These are phyloP conservation scores for Anoura caudifer DNA, from an alignment of 2,113 vertebrate species.

Conservation along the genomic window DNA sequence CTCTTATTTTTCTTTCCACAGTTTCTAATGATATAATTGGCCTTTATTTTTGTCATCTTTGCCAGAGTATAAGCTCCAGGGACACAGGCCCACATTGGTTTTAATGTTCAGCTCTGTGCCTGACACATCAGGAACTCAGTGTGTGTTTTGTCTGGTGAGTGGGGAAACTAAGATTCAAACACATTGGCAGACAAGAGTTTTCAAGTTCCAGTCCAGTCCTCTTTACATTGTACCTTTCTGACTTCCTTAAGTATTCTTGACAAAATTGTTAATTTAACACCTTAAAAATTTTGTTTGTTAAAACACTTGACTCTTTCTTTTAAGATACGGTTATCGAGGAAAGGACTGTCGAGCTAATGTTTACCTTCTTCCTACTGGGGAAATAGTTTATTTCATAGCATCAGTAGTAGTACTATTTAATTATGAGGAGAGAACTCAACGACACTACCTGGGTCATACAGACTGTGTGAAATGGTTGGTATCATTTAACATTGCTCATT, in stretches of 20 bases:
- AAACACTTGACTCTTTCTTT: conserved; percentile 81
- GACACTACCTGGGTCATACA: conserved; percentile 96
- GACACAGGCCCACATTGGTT: not conserved
- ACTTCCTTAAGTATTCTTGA: not conserved
- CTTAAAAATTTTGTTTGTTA: not conserved
- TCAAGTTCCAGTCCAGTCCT: not conserved
- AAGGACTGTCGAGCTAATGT: conserved; percentile 96
- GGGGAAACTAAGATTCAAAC: not conserved
- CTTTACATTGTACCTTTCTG: not conserved
- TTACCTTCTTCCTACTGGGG: conserved; percentile 96
- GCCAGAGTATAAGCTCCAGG: not conserved
- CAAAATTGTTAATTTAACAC: not conserved
- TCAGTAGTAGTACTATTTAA: conserved; percentile 96
- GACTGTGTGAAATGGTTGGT: conserved; percentile 98
- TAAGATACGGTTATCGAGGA: conserved; percentile 95
- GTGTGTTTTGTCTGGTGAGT: not conserved
- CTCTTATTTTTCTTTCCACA: not conserved
- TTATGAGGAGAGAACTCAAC: conserved; percentile 94
- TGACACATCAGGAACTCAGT: not conserved
- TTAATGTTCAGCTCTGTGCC: not conserved
- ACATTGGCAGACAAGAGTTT: not conserved
- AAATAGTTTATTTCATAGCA: conserved; percentile 97
- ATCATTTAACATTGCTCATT: not conserved
- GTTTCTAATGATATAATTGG: not conserved
- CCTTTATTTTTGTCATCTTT: not conserved